These are phyloP conservation scores for Drosophila bocqueti DNA, from an alignment of 1,140 invertebrate species.

Conservation along the genomic window DNA sequence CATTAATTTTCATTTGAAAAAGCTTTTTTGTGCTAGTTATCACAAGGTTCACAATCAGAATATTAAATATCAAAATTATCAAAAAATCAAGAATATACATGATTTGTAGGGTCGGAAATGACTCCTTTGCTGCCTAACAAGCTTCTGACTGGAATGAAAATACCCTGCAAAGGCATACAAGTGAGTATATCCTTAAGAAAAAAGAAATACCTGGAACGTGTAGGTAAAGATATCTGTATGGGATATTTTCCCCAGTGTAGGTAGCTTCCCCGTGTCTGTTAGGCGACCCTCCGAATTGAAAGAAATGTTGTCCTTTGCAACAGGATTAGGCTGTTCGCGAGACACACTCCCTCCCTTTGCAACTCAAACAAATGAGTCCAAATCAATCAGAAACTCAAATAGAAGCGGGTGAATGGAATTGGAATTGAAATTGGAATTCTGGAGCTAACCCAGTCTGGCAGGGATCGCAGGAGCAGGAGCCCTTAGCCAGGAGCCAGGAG, in stretches of 20 bases:
- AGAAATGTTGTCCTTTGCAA: not conserved
- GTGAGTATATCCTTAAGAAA: not conserved
- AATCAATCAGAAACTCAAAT: conserved; percentile 77
- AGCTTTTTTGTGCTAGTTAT: no score
- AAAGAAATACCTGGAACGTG: not conserved
- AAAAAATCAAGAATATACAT: no score
- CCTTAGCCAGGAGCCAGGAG: conserved; percentile 3
- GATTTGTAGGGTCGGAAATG: no score
- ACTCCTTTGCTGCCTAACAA: no score
- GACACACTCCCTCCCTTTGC: not conserved
- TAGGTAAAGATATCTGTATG: not conserved
- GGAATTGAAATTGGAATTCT: conserved; percentile 25
- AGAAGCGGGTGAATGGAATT: conserved; percentile 47
- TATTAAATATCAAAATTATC: no score
- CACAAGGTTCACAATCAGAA: no score
- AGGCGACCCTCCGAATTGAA: not conserved
- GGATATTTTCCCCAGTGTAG: not conserved
- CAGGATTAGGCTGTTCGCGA: not conserved
- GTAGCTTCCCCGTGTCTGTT: no score
- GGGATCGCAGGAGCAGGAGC: not conserved
- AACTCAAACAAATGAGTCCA: conserved; percentile 38
- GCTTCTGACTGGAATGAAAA: no score
- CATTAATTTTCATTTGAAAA: no score
- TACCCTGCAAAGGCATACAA: no score
- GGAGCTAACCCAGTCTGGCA: not conserved